Base-by-base conservation (phyloP, 2,888 invertebrate genomes). In the Drosophila nr. medialis region DNA sequence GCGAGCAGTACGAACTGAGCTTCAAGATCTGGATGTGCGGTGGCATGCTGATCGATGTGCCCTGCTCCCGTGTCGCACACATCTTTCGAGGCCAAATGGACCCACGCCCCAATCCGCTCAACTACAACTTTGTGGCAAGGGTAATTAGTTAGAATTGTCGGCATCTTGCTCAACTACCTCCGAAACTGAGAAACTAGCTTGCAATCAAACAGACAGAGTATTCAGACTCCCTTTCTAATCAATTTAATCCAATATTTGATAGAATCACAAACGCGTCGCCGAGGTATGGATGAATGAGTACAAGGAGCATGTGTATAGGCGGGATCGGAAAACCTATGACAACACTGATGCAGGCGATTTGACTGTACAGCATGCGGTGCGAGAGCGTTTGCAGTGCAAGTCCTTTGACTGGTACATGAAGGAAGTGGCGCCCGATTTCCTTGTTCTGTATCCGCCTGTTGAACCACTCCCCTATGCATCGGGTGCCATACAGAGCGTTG, bases 281-380 rank as follows among this genome's bases (percentile, higher is more conserved):
- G 98, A 98, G 87, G 99, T 99, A 3, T 99, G 99, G 99, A 99
- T 99, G 99, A 99, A 99, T 91, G 99, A 99, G 89, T 99, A 98
- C 92, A 97, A 97, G 2, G 94, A 98, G 81, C 96, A 95, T 91
- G 92, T 99, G 62, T 99, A 99, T 93, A 93, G 94, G 72, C 94
- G 98, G 0, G 94, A 96, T 36, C 96, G 98, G 0, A 40, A 63
- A 0, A 96, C 96, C 90, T 96, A 97, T 89, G 93, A 94, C 18
- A 91, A 92, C 1, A 93, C 98, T n/a, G 95, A 97, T 92, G 94
- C 97, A 0, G 98, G 99, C 0, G 96, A 99, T 93, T 92, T 99
- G 58, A 94, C 95, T 0, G 94, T 95, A 71, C 98, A 98, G 93
- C 95, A 94, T 70, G 96, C 95, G 0, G 93, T 99, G 18, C 93